Conservation (phyloP, 2,797 vertebrate genomes). For the Eremophila alpestris region DNA sequence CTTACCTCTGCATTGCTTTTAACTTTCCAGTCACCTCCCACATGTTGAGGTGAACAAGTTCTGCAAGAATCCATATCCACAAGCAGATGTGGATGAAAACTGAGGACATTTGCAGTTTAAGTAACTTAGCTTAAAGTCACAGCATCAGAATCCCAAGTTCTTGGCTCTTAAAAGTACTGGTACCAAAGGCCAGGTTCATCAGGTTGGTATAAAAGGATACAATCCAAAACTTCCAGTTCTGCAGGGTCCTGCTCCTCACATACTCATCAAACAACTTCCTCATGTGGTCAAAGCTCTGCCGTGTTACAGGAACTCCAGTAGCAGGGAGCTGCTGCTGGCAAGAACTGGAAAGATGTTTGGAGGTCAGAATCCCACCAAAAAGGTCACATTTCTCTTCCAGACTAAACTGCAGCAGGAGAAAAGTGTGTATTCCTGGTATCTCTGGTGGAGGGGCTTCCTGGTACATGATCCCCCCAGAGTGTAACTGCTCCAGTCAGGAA, state of each 20-base stretch:
- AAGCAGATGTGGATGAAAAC: neutral
- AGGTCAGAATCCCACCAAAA: neutral
- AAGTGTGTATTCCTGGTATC: neutral
- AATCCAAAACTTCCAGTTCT: constrained; percentile 99
- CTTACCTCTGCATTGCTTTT: neutral
- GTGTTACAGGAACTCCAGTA: constrained; percentile 85
- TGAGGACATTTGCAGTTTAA: neutral
- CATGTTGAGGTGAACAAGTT: neutral
- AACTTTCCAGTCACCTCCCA: neutral
- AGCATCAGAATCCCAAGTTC: neutral
- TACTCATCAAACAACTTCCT: constrained; percentile 90
- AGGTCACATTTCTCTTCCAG: neutral
- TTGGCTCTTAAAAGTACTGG: neutral
- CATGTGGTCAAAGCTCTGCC: constrained; percentile 85
- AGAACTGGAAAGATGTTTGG: constrained; percentile 72
- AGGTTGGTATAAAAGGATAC: constrained; percentile 85
- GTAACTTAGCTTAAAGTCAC: neutral
- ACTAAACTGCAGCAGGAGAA: neutral
- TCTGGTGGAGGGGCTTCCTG: neutral
- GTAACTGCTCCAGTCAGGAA: neutral
- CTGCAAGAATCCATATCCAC: neutral
- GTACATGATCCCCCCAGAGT: neutral
- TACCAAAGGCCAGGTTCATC: neutral
- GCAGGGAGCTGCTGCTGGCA: constrained; percentile 93
- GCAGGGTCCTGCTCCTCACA: constrained; percentile 87